Conservation (phyloP, 2,888 invertebrate genomes). For the Conomelus anceps region DNA sequence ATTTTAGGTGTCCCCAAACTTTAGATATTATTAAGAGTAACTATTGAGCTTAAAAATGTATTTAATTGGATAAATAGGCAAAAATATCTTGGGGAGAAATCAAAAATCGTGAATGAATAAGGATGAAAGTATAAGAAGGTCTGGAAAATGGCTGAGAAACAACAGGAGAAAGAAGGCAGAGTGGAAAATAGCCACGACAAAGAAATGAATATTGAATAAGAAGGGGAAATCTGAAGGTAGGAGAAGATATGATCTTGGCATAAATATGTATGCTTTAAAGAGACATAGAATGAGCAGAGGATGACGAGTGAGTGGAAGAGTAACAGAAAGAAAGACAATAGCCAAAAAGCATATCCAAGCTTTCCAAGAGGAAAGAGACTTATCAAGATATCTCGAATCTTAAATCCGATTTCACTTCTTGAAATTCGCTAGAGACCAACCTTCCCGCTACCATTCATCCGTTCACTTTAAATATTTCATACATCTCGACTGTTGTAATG, state of each 20-base stretch:
- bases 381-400: background rate
- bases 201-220: background rate
- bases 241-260: background rate
- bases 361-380: background rate
- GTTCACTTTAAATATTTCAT: background rate
- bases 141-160: background rate
- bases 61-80: no score
- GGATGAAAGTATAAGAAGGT: no score
- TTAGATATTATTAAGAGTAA: no score
- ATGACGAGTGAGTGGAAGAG: background rate
- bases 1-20: no score
- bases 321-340: background rate
- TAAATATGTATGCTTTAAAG: background rate
- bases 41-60: no score
- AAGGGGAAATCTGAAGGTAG: background rate
- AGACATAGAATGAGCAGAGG: no score
- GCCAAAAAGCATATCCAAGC: background rate
- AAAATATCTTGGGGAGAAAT: no score
- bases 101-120: no score
- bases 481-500: background rate
- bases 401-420: background rate
- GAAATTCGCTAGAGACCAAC: background rate
- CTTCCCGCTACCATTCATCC: background rate
- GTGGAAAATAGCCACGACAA: background rate
- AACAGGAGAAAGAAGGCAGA: background rate